These are phyloP conservation scores for Pammene aurita DNA, from an alignment of 2,888 invertebrate species.

Conservation along the genomic window DNA sequence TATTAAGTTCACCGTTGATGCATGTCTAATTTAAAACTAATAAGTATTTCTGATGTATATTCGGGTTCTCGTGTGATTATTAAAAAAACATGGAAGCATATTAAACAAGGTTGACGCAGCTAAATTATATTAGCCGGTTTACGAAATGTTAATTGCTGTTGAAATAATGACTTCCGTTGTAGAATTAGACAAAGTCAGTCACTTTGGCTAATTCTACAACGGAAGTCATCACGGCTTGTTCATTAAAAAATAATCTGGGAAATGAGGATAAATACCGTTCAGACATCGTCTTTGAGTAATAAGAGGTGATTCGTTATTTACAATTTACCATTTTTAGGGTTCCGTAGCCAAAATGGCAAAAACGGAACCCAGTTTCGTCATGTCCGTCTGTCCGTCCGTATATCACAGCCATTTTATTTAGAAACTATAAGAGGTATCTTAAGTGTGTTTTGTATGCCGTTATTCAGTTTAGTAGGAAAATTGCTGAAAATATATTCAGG, in stretches of 20 bases:
- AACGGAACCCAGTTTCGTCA: too few species aligned
- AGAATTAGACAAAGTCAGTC: constrained; percentile 21
- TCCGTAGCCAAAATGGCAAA: too few species aligned
- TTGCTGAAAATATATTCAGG: too few species aligned
- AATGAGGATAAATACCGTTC: constrained; percentile 17
- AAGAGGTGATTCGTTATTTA: constrained; percentile 33
- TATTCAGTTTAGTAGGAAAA: too few species aligned
- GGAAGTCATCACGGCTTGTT: constrained; percentile 25
- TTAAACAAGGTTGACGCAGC: constrained; percentile 13
- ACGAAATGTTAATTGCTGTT: constrained; percentile 21
- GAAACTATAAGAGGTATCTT: too few species aligned
- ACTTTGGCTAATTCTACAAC: too few species aligned
- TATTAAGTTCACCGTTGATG: constrained; percentile 52
- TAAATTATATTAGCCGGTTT: constrained; percentile 15
- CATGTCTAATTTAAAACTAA: constrained; percentile 50
- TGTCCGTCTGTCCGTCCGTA: too few species aligned
- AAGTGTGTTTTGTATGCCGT: too few species aligned
- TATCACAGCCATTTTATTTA: too few species aligned
- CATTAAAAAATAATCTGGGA: constrained; percentile 21
- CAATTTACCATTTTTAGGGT: constrained; percentile 21
- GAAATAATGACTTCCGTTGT: constrained; percentile 28
- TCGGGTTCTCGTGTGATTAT: not conserved
- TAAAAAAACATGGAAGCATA: not conserved
- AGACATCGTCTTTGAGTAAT: constrained; percentile 23
- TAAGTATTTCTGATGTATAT: constrained; percentile 25